Base-by-base conservation (phyloP, 2,888 invertebrate genomes). In the Sceliomorpha sp. region DNA sequence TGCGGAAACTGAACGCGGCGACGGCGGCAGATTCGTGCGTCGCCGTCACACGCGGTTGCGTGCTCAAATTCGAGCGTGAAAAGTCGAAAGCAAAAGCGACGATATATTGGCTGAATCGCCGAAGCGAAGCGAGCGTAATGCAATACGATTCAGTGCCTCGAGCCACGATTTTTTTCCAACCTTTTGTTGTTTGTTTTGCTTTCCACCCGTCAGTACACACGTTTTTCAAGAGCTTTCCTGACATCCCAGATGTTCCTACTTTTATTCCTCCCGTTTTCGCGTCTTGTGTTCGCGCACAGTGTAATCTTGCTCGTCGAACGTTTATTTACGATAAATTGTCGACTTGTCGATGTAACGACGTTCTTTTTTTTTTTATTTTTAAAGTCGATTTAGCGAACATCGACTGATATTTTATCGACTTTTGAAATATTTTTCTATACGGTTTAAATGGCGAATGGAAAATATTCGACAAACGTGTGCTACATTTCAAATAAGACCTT, bases 191-290 rank as follows among this genome's bases (percentile, higher is more conserved):
- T 36, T 63, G 55, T 63, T 37, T 62, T 53, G 37, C 26, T 29
- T 63, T 55, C 55, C 48, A 34, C 42, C 34, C 34, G 55, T 51
- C 39, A 53, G 13, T 53, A 53, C 45, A 53, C 50, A 53, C 51
- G 34, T 55, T 55, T 63, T 63, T 48, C 29, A 47, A 55, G 45
- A 63, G 48, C 36, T 42, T 48, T 42, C 24, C 63, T 55, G 15
- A 55, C 55, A 55, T 55, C 44, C 45, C 45, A 62, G 45, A 51
- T 62, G 47, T 62, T 62, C 40, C 45, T 39, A 62, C 53, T 51
- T 53, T 53, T 62, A 29, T 29, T 29, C 8, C 34, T 8, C 34
- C 31, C 14, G 40, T 50, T 48, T 42, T 50, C 60, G 14, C 44
- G 37, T 47, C 45, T 62, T 53, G 62, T n/a, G n/a, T n/a, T n/a